Evolutionary conservation across 2,113 vertebrate species (phyloP).

Genomic region (cattle (Bos taurus)): ARS-UCD2.0 NC_037330.1:107241001-107241500

Average conservation of each 20-base stretch:
- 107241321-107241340: not conserved
- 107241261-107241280: not conserved
- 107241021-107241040: not conserved
- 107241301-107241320: not conserved
- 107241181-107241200: not conserved
- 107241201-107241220: not conserved
- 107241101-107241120: not conserved
- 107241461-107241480: not conserved
- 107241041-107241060: not conserved
- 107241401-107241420: not conserved
- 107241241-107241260: not conserved
- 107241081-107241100: not conserved
- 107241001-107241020: not conserved
- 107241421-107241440: not conserved
- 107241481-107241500: not conserved
- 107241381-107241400: not conserved
- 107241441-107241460: not conserved
- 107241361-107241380: not conserved
- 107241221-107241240: not conserved
- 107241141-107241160: constrained; percentile 20
- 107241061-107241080: not conserved
- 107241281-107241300: not conserved
- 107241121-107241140: not conserved
- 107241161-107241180: not conserved
- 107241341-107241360: not conserved